A percentile compares a stretch with the other conserved stretches of the same genome.
Conservation (phyloP, 2,113 vertebrate species). For the Promerops cafer region DNA sequence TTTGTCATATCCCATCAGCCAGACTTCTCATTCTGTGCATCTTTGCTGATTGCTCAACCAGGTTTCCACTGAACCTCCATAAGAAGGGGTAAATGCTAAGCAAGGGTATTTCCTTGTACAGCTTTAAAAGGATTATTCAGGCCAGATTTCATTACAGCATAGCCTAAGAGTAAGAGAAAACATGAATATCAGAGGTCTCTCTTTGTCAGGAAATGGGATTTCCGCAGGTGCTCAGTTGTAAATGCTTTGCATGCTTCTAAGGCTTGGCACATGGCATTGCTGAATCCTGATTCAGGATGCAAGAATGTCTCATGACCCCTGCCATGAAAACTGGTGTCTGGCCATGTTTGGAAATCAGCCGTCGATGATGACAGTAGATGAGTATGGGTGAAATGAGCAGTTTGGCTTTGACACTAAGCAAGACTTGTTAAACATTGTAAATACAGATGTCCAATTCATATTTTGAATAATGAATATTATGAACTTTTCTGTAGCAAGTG, state of each 20-base stretch:
- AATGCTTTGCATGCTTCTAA: slow-evolving; percentile 35
- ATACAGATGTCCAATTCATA: slow-evolving; percentile 5
- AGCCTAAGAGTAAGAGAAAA: slow-evolving; percentile 1
- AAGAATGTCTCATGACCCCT: slow-evolving; percentile 46
- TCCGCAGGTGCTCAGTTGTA: slow-evolving; percentile 35
- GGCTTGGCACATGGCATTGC: slow-evolving; percentile 1
- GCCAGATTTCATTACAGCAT: background rate
- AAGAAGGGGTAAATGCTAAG: background rate
- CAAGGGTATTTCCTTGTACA: background rate
- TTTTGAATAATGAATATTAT: background rate
- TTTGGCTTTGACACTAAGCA: slow-evolving; percentile 6
- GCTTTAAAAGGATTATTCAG: background rate
- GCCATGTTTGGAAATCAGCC: slow-evolving; percentile 49
- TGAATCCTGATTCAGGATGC: slow-evolving; percentile 50
- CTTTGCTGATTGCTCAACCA: background rate
- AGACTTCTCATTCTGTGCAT: background rate
- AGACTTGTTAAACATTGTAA: background rate
- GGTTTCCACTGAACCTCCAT: background rate
- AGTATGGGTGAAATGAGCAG: slow-evolving; percentile 40
- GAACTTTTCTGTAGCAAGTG: background rate
- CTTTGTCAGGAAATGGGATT: slow-evolving; percentile 52
- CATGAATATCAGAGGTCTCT: background rate
- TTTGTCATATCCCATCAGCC: background rate
- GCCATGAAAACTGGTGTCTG: slow-evolving; percentile 22
- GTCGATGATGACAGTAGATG: background rate